Evolutionary conservation across 2,888 invertebrate species (phyloP), one percentile per base, ranked within the genome.

Genomic region (Opisthograptis luteolata): DNA sequence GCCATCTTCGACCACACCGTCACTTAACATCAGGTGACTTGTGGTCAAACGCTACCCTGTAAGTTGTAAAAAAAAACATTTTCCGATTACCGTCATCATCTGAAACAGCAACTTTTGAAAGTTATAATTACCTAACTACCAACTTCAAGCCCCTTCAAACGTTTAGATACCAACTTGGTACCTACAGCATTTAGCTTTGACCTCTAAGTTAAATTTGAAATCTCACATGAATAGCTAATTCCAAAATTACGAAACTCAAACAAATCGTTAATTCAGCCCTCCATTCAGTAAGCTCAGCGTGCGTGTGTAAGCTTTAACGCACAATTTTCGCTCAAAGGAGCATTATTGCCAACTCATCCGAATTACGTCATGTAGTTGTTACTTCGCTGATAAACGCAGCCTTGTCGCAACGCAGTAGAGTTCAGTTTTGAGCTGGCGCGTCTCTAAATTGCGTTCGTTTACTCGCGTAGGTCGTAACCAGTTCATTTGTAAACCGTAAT

Each of bases 281-380:
- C 37, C 35, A 51, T 44, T 40, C 50, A 51, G 28, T 22, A 28
- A 32, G 36, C 17, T 50, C 24, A 37, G 30, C 35, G 32, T 8
- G 27, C 42, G 24, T 34, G 42, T 31, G 42, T 49, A 25, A 42
- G 25, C 28, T 45, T 40, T 39, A 44, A 45, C 51, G 54, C 48
- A 37, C 53, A 37, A 31, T 44, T 46, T 34, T 40, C 50, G 31
- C 39, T 45, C 44, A 35, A 51, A 49, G 43, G 27, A 35, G 42
- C 32, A 32, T 54, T 48, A 57, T 45, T 48, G 44, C 55, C 36
- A 34, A 47, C 49, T 58, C 52, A 55, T 49, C 46, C 15, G 41
- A 25, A 43, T 53, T 44, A 20, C 49, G 43, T 43, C 27, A 42
- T 27, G 20, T 31, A n/a, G 22, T 24, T 13, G 28, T 19, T 13